Evolutionary conservation across 2,888 invertebrate species (phyloP).

Genomic region (Lypha dubia): DNA sequence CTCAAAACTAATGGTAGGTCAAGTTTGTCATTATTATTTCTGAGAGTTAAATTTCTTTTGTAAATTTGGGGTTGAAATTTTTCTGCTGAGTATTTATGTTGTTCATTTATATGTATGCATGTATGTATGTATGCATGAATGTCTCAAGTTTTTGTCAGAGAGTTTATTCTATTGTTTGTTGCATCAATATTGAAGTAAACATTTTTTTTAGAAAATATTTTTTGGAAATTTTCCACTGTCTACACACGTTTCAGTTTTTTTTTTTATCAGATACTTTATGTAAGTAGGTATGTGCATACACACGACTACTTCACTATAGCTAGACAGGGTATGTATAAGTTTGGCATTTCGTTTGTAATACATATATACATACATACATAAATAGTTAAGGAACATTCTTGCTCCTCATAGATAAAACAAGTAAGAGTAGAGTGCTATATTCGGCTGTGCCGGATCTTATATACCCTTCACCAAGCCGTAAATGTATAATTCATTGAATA

Average conservation of each 20-base stretch:
- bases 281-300: too few relatives aligned
- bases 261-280: neutral
- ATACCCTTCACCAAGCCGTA: too few relatives aligned
- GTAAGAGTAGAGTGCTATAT: too few relatives aligned
- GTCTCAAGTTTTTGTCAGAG: neutral
- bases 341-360: neutral
- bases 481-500: too few relatives aligned
- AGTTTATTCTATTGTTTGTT: conserved; percentile 14
- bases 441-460: too few relatives aligned
- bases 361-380: neutral
- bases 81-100: neutral
- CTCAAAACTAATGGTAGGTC: conserved; percentile 67
- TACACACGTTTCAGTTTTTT: conserved; percentile 1
- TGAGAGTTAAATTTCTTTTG: neutral
- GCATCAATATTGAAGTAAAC: conserved; percentile 41
- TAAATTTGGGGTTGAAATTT: conserved; percentile 29
- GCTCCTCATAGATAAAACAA: neutral
- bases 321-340: neutral
- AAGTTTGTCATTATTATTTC: conserved; percentile 38
- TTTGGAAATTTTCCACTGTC: conserved; percentile 69
- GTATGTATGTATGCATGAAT: too few relatives aligned
- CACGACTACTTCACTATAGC: too few relatives aligned
- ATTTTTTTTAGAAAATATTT: conserved; percentile 24
- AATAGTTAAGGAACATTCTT: neutral
- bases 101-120: too few relatives aligned